phyloP scores from a whole-genome alignment of 2,113 vertebrate genomes.

The Nothocercus julius region DNA sequence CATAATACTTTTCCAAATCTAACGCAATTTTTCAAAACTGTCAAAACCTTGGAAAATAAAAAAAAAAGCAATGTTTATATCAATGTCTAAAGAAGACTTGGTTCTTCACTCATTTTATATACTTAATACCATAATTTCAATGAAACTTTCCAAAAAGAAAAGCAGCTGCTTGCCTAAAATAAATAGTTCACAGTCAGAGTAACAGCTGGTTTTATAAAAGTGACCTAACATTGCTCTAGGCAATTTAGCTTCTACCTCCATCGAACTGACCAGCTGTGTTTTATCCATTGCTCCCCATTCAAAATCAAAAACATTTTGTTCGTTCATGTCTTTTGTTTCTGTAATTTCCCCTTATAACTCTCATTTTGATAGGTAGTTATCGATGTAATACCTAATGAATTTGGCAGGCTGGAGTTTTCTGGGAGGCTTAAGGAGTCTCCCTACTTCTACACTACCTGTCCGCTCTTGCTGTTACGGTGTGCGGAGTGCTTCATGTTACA shows the following conservation, averaged over 20 bases:
- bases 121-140: slow-evolving; percentile 1
- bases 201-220: slow-evolving; percentile 21
- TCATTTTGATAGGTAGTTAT: background rate
- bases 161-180: slow-evolving; percentile 17
- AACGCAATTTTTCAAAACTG: background rate
- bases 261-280: background rate
- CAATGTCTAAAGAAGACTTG: background rate
- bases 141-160: slow-evolving; percentile 7
- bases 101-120: background rate
- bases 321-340: background rate
- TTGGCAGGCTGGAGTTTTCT: background rate
- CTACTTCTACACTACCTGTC: background rate
- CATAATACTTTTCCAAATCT: background rate
- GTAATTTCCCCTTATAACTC: background rate
- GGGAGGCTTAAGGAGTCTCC: background rate
- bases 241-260: background rate
- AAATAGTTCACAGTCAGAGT: slow-evolving; percentile 14
- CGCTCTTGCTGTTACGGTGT: background rate
- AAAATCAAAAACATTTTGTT: background rate
- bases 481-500: background rate
- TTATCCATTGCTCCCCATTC: background rate
- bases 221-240: background rate
- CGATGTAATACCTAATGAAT: background rate
- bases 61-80: background rate
- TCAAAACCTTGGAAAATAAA: background rate